Evolutionary conservation across 2,888 invertebrate genomes (phyloP).

Genomic region (Melinaea menophilus): DNA sequence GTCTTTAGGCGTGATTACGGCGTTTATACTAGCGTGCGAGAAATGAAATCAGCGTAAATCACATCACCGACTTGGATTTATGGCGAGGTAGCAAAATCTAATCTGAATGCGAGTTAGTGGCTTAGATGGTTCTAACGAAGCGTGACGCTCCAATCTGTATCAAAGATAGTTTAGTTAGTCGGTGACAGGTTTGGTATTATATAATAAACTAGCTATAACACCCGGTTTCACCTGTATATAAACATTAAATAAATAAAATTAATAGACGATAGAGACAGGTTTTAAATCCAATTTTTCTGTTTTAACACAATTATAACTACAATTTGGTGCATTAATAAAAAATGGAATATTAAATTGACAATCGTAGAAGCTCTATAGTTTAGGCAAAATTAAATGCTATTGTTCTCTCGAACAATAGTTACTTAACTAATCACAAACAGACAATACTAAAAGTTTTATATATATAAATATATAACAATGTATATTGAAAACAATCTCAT

Average conservation of each 20-base stretch:
- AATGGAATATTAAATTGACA: too few relatives aligned
- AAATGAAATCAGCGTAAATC: conserved; percentile 76
- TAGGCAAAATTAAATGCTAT: too few relatives aligned
- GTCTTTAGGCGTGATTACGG: conserved; percentile 64
- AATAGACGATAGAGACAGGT: background rate
- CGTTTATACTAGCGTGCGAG: conserved; percentile 53
- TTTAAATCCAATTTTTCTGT: too few relatives aligned
- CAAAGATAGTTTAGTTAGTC: conserved; percentile 22
- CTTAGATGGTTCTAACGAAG: conserved; percentile 54
- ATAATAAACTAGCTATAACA: background rate
- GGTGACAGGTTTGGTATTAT: conserved; percentile 2
- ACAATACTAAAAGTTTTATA: too few relatives aligned
- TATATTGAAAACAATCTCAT: background rate
- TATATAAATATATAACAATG: too few relatives aligned
- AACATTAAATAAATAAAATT: background rate
- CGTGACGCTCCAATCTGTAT: conserved; percentile 38
- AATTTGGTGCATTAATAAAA: too few relatives aligned
- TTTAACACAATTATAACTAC: too few relatives aligned
- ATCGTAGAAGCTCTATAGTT: too few relatives aligned
- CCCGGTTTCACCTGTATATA: background rate
- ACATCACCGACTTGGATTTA: conserved; percentile 70
- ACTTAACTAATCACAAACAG: too few relatives aligned
- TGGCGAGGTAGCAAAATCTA: conserved; percentile 63
- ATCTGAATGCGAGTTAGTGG: conserved; percentile 68
- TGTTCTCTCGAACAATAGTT: too few relatives aligned